These are phyloP conservation scores for Thripadectes ignobilis DNA, from an alignment of 2,797 vertebrate genomes.

Conservation along the genomic window DNA sequence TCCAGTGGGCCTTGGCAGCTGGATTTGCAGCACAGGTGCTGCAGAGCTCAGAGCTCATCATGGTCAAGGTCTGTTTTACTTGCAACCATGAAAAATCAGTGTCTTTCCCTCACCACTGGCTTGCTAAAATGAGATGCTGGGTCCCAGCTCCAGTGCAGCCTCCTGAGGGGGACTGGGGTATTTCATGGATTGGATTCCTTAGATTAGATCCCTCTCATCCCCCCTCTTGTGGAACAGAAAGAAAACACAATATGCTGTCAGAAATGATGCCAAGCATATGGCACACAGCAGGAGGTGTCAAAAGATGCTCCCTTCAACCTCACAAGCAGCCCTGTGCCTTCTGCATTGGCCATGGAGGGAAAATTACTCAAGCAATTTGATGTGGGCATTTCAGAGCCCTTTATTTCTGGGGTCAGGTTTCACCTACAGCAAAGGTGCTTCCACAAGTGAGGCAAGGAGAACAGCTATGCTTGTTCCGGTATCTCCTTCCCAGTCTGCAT, in stretches of 20 bases:
- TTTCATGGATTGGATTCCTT: background rate
- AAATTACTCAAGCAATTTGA: background rate
- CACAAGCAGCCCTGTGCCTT: background rate
- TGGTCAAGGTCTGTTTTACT: background rate
- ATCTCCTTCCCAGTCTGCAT: background rate
- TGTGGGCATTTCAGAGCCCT: background rate
- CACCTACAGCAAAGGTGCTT: background rate
- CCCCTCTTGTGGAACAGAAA: background rate
- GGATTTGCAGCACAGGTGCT: background rate
- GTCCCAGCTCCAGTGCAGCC: background rate
- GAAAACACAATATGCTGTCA: background rate
- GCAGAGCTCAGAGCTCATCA: background rate
- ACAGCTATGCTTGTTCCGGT: background rate
- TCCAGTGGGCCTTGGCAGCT: fast-evolving
- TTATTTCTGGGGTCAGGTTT: background rate
- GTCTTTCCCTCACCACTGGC: background rate
- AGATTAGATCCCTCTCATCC: background rate
- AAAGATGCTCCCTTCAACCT: fast-evolving
- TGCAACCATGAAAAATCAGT: background rate
- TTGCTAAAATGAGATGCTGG: background rate
- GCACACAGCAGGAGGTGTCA: background rate
- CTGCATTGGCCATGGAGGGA: background rate
- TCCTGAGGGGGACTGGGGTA: fast-evolving
- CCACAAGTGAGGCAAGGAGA: background rate
- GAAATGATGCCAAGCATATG: background rate